A percentile compares a stretch with the other conserved stretches of the same genome.
Conservation (phyloP, 2,797 vertebrate species). For the Alectoris magna region DNA sequence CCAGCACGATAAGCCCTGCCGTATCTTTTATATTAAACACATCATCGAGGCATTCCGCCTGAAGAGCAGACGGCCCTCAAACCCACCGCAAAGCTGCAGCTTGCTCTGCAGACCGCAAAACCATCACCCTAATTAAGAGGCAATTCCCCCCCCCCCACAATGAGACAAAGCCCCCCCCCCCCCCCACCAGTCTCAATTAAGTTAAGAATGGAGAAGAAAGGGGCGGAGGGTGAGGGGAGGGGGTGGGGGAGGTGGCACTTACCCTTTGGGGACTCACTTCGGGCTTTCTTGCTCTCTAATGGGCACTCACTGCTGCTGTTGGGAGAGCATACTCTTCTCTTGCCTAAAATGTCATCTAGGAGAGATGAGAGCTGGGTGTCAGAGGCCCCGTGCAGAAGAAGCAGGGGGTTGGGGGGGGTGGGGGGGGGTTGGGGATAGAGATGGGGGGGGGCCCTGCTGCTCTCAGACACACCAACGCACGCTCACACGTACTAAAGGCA, state of each 20-base stretch:
- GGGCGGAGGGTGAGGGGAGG: not conserved
- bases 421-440: too few relatives aligned
- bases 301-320: slow-evolving; percentile 94
- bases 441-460: too few relatives aligned
- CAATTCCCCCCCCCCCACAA: not conserved
- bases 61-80: not conserved
- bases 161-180: not conserved
- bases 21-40: not conserved
- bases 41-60: slow-evolving; percentile 8
- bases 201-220: slow-evolving; percentile 26
- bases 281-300: slow-evolving; percentile 93
- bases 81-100: slow-evolving; percentile 13
- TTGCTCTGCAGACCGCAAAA: not conserved
- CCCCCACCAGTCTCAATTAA: slow-evolving; percentile 46
- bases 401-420: too few relatives aligned
- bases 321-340: slow-evolving; percentile 92
- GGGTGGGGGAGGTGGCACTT: slow-evolving; percentile 67
- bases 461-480: not conserved
- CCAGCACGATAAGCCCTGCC: slow-evolving; percentile 13
- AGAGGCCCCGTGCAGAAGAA: not conserved
- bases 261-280: slow-evolving; percentile 96
- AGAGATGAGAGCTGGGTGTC: slow-evolving; percentile 48
- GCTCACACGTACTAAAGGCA: not conserved
- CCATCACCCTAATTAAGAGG: slow-evolving; percentile 51
- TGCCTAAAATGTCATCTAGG: slow-evolving; percentile 95